Evolutionary conservation across 2,888 invertebrate species (phyloP).

Genomic region (Myopa tessellatipennis): DNA sequence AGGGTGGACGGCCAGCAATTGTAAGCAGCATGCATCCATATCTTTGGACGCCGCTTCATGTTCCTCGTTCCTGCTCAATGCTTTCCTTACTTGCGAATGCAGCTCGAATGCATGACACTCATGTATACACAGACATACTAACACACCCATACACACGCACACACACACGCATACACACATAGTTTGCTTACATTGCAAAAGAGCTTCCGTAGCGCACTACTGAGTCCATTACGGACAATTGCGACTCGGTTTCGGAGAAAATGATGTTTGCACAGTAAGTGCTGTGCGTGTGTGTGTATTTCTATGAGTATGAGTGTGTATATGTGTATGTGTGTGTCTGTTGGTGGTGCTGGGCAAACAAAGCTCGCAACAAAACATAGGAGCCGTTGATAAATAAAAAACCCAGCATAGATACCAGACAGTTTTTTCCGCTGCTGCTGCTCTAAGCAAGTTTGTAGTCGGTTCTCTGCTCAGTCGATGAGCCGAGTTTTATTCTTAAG

Average conservation of each 20-base stretch:
- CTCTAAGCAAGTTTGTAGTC: not conserved
- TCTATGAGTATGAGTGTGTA: slow-evolving; percentile 17
- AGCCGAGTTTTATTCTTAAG: not conserved
- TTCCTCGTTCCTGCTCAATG: not conserved
- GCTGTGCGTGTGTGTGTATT: not conserved
- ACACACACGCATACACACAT: not conserved
- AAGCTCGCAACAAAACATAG: not conserved
- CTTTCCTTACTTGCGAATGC: not conserved
- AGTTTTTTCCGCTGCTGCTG: not conserved
- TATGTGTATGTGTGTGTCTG: slow-evolving; percentile 18
- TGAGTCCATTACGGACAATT: slow-evolving; percentile 37
- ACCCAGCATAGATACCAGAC: not conserved
- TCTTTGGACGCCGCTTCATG: not conserved
- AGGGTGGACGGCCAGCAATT: slow-evolving; percentile 26
- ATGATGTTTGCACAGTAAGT: slow-evolving; percentile 34
- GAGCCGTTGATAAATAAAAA: not conserved
- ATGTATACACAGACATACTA: not conserved
- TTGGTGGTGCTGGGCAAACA: slow-evolving; percentile 26
- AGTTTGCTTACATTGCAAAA: slow-evolving; percentile 24
- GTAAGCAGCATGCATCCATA: slow-evolving; percentile 2
- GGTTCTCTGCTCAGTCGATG: not conserved
- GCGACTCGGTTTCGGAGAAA: slow-evolving; percentile 34
- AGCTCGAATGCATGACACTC: not conserved
- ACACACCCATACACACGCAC: not conserved
- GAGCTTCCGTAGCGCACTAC: slow-evolving; percentile 19